phyloP scores from a whole-genome alignment of 2,888 invertebrate genomes.

The Andrena hattorfiana region DNA sequence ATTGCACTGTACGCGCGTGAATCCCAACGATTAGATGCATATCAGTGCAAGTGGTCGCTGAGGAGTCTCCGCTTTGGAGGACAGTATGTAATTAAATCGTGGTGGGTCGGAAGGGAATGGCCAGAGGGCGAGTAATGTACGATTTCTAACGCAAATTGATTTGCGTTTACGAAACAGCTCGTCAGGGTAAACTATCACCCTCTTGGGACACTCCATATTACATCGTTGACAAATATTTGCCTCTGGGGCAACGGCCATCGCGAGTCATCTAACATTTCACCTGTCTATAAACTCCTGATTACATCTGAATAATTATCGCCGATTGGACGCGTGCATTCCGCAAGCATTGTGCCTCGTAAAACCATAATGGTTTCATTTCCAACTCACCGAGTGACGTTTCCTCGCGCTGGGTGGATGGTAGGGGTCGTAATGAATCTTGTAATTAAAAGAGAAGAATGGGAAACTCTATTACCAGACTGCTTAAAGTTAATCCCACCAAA shows the following conservation, averaged over 20 bases:
- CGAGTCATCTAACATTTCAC: neutral
- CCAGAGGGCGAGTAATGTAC: neutral
- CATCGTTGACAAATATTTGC: constrained; percentile 20
- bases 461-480: neutral
- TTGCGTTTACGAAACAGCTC: constrained; percentile 29
- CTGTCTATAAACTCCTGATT: neutral
- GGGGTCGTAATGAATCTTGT: too few species aligned
- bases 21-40: neutral
- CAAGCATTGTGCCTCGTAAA: neutral
- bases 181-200: neutral
- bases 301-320: neutral
- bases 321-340: neutral
- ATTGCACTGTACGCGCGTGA: neutral
- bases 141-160: constrained; percentile 19
- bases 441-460: too few species aligned
- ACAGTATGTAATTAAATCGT: constrained; percentile 27
- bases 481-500: neutral
- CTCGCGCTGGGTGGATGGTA: too few species aligned
- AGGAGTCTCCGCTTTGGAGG: neutral
- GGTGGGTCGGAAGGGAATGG: neutral
- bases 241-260: neutral
- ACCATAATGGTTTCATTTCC: too few species aligned
- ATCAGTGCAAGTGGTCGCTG: neutral
- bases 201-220: constrained; percentile 9
- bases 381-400: too few species aligned